A percentile compares a stretch with the other conserved stretches of the same genome.
Conservation (phyloP, 1,140 invertebrate genomes). For the Atta cephalotes region DNA sequence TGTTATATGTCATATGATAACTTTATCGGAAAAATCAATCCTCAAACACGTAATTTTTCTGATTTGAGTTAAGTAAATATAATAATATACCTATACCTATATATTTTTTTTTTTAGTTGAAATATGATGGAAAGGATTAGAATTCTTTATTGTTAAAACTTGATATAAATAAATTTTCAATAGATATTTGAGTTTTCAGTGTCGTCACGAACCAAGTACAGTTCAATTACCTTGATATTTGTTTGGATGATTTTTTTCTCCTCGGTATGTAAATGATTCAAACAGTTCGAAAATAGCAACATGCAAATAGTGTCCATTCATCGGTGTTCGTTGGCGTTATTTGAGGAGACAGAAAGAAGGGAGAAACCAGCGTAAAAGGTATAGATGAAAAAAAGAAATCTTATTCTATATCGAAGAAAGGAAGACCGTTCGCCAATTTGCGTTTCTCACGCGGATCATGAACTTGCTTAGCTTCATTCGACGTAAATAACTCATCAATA, state of each 20-base stretch:
- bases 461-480: conserved; percentile 3
- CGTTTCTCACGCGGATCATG: conserved; percentile 11
- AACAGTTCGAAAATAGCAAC: conserved; percentile 27
- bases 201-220: neutral
- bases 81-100: too few species aligned
- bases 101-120: neutral
- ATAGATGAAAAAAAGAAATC: conserved; percentile 36
- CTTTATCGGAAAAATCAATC: neutral
- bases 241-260: conserved; percentile 14
- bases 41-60: neutral
- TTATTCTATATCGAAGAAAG: neutral
- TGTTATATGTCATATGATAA: neutral
- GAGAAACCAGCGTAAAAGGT: conserved; percentile 16
- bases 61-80: neutral
- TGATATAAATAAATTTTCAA: neutral
- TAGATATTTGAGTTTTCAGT: neutral
- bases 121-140: neutral
- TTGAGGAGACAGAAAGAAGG: neutral
- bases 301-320: conserved; percentile 37
- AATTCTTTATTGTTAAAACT: neutral
- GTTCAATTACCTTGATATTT: conserved; percentile 42
- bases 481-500: conserved; percentile 40
- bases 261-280: conserved; percentile 19
- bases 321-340: neutral
- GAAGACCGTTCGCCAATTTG: conserved; percentile 14